Percentiles rank a stretch among this genome's conserved stretches.
Evolutionary conservation across 2,113 vertebrate species (phyloP).

Genomic region (Psittacara wagleri): DNA sequence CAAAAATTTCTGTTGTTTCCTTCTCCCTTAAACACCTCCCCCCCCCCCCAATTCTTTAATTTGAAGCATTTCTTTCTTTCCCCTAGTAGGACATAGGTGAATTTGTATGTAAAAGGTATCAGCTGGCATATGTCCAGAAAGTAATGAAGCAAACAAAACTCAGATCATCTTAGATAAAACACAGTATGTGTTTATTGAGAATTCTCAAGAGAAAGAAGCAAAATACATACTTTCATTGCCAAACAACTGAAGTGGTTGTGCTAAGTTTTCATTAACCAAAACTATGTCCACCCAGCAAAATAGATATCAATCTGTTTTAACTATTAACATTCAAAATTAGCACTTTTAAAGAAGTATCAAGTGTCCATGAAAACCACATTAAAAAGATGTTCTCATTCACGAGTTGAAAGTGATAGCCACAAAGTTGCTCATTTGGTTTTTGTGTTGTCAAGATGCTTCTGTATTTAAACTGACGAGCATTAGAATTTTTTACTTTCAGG

Average conservation of each 20-base stretch:
- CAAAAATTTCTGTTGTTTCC: too few species aligned
- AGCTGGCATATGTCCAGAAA: not conserved
- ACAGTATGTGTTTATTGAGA: slow-evolving; percentile 22
- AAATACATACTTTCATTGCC: not conserved
- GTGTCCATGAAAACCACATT: not conserved
- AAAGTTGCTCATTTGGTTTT: rapidly evolving
- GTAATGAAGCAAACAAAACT: not conserved
- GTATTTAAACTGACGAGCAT: not conserved
- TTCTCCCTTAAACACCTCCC: too few species aligned
- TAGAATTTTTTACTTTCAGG: not conserved
- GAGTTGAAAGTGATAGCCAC: not conserved
- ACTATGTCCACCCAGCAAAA: not conserved
- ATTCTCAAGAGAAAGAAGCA: not conserved
- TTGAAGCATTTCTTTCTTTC: too few species aligned
- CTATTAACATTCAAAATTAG: not conserved
- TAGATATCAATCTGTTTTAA: not conserved
- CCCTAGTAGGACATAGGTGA: not conserved
- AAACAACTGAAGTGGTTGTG: not conserved
- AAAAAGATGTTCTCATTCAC: not conserved
- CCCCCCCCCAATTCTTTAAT: too few species aligned
- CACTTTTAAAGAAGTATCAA: not conserved
- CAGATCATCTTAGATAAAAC: not conserved
- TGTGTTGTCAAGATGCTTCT: not conserved
- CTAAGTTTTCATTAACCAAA: not conserved
- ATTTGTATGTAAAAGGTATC: not conserved